These are phyloP conservation scores for Aelia acuminata DNA, from an alignment of 2,888 invertebrate genomes.

Conservation along the genomic window DNA sequence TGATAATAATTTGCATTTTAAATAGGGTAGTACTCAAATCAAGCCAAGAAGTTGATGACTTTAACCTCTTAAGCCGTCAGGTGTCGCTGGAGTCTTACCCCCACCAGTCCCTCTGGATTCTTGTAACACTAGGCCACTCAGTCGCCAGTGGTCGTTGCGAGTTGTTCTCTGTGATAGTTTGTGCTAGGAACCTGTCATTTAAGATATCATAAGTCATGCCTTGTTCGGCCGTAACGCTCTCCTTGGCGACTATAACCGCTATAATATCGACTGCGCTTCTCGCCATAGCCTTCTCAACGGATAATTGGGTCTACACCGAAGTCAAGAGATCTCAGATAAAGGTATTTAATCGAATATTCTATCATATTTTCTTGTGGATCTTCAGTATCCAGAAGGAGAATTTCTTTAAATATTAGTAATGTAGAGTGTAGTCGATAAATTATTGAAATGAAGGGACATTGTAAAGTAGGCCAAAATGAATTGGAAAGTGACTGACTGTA, in stretches of 20 bases:
- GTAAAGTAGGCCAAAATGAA: neutral
- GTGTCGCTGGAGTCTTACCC: slow-evolving; percentile 46
- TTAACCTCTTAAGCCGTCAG: slow-evolving; percentile 10
- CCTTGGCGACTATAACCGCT: slow-evolving; percentile 95
- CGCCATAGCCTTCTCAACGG: slow-evolving; percentile 94
- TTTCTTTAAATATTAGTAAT: neutral
- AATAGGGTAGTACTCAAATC: neutral
- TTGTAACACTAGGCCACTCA: slow-evolving; percentile 20
- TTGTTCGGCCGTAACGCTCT: slow-evolving; percentile 94
- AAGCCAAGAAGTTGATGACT: slow-evolving; percentile 11
- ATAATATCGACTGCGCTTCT: slow-evolving; percentile 94
- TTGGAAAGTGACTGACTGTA: neutral
- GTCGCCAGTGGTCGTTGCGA: slow-evolving; percentile 19
- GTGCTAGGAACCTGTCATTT: slow-evolving; percentile 12
- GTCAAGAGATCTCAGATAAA: slow-evolving; percentile 90
- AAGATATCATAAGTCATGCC: slow-evolving; percentile 75
- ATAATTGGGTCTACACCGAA: slow-evolving; percentile 96
- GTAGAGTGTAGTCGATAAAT: neutral
- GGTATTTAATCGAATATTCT: slow-evolving; percentile 73
- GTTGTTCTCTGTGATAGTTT: slow-evolving; percentile 19
- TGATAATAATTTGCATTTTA: neutral
- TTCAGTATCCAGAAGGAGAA: neutral
- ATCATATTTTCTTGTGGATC: neutral
- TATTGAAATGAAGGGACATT: neutral
- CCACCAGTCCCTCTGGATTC: slow-evolving; percentile 11